These are phyloP conservation scores for Zeus faber DNA, from an alignment of 2,113 vertebrate genomes.

Conservation along the genomic window DNA sequence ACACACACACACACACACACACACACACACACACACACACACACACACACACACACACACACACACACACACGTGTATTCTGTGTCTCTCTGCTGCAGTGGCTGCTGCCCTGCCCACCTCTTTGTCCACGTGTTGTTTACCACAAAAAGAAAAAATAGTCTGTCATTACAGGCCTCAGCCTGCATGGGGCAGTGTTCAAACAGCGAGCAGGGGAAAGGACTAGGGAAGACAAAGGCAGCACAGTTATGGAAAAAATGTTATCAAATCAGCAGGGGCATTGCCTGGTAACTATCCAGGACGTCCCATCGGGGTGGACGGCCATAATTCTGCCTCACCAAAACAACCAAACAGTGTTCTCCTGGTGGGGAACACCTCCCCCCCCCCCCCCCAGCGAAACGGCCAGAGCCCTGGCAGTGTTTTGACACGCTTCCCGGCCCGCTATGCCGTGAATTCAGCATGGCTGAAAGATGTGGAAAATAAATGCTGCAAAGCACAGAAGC, in stretches of 20 bases:
- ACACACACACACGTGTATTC: neutral
- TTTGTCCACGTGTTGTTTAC: slow-evolving; percentile 16
- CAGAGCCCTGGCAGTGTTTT: neutral
- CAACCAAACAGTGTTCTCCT: neutral
- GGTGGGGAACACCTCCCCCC: neutral
- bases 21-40: neutral
- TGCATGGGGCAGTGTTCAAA: slow-evolving; percentile 32
- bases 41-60: neutral
- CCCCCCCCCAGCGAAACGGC: neutral
- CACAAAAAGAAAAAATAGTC: slow-evolving; percentile 8
- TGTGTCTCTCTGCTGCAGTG: neutral
- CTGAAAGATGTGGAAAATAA: neutral
- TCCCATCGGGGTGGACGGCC: neutral
- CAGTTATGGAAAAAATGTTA: slow-evolving; percentile 20
- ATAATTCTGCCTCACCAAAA: neutral
- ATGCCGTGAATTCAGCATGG: neutral
- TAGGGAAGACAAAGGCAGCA: slow-evolving; percentile 7
- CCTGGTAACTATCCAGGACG: slow-evolving; percentile 1
- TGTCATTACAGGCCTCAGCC: slow-evolving; percentile 12
- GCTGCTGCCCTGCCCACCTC: neutral
- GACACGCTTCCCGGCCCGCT: neutral
- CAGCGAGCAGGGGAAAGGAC: neutral
- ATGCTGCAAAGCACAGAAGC: neutral
- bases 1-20: neutral
- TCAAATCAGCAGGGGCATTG: slow-evolving; percentile 13